phyloP scores from a whole-genome alignment of 2,797 vertebrate genomes.

The Hozukius guyotensis region DNA sequence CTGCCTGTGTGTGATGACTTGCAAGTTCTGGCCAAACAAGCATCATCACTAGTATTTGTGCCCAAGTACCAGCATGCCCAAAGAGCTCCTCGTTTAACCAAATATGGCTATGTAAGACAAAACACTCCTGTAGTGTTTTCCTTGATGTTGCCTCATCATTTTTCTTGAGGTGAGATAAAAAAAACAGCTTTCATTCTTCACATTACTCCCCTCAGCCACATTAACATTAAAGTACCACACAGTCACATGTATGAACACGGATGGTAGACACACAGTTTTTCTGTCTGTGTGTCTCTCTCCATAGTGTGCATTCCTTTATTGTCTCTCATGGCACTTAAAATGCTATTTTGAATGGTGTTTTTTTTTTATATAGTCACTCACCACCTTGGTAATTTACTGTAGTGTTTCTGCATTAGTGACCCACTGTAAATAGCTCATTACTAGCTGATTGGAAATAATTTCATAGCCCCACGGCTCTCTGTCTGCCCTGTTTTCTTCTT shows the following conservation, averaged over 20 bases:
- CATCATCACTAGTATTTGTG: slow-evolving; percentile 43
- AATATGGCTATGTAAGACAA: slow-evolving; percentile 31
- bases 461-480: not conserved
- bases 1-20: slow-evolving; percentile 27
- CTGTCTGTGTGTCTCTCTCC: not conserved
- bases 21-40: slow-evolving; percentile 39
- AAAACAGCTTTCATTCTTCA: slow-evolving; percentile 11
- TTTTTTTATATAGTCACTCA: not conserved
- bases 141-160: slow-evolving; percentile 7
- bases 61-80: slow-evolving; percentile 60
- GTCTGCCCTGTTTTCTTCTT: not conserved
- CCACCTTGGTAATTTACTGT: not conserved
- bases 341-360: slow-evolving; percentile 3
- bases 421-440: not conserved
- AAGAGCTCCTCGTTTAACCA: slow-evolving; percentile 31
- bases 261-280: not conserved
- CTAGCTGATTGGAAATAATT: slow-evolving; percentile 17
- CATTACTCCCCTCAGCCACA: not conserved
- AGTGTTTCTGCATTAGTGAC: slow-evolving; percentile 13
- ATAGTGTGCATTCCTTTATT: not conserved
- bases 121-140: slow-evolving; percentile 11
- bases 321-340: not conserved
- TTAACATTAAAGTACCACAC: not conserved
- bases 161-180: slow-evolving; percentile 9
- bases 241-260: not conserved